These are phyloP conservation scores for Rhinogobio ventralis DNA, from an alignment of 2,797 vertebrate species.

Conservation along the genomic window DNA sequence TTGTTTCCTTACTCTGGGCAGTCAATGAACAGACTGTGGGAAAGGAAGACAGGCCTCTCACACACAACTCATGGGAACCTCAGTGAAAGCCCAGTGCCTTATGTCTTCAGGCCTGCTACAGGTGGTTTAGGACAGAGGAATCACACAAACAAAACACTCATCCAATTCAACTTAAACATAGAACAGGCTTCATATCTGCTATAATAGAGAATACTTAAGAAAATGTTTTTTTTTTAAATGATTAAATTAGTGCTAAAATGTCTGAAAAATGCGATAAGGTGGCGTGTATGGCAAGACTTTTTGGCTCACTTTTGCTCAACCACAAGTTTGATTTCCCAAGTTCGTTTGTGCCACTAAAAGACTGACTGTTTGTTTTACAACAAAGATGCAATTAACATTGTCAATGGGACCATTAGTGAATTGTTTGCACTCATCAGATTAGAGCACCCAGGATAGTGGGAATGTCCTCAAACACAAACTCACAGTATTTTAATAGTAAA, in stretches of 20 bases:
- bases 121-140: slow-evolving; percentile 33
- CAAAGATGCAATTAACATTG: slow-evolving; percentile 76
- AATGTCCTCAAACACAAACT: slow-evolving; percentile 59
- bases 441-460: slow-evolving; percentile 70
- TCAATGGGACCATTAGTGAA: slow-evolving; percentile 64
- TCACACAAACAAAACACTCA: neutral
- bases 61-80: slow-evolving; percentile 78
- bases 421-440: slow-evolving; percentile 63
- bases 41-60: slow-evolving; percentile 80
- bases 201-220: neutral
- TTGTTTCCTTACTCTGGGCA: slow-evolving; percentile 74
- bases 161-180: neutral
- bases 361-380: slow-evolving; percentile 69
- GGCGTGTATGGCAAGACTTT: neutral
- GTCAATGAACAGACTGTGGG: slow-evolving; percentile 81
- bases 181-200: neutral
- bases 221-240: neutral
- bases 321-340: slow-evolving; percentile 69
- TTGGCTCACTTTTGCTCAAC: slow-evolving; percentile 48
- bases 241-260: neutral
- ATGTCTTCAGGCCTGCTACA: slow-evolving; percentile 28
- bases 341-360: slow-evolving; percentile 66
- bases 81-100: slow-evolving; percentile 50
- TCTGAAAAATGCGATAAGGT: neutral
- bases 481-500: neutral